Evolutionary conservation across 1,140 invertebrate species (phyloP).

Genomic region (Drosophila arizonae): DNA sequence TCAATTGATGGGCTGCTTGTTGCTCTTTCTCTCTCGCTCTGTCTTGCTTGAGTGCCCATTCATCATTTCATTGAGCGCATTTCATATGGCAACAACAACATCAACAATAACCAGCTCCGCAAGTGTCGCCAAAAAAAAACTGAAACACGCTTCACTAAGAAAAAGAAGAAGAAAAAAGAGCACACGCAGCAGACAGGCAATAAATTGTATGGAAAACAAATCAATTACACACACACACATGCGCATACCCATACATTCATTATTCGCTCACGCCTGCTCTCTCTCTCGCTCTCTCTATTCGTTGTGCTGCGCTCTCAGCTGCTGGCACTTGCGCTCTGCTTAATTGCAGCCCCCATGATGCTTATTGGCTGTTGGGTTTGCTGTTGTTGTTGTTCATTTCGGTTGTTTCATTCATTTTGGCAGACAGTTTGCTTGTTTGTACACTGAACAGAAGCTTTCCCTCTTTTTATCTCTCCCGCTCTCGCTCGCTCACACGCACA

Average conservation of each 20-base stretch:
- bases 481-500: slow-evolving; percentile 19
- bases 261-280: neutral
- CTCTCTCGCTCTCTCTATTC: neutral
- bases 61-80: slow-evolving; percentile 53
- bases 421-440: slow-evolving; percentile 57
- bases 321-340: slow-evolving; percentile 46
- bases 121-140: slow-evolving; percentile 42
- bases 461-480: slow-evolving; percentile 3
- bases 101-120: slow-evolving; percentile 24
- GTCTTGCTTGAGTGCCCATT: slow-evolving; percentile 12
- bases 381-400: slow-evolving; percentile 47
- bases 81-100: slow-evolving; percentile 48
- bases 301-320: slow-evolving; percentile 12
- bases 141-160: slow-evolving; percentile 37
- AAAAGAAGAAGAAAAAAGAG: slow-evolving; percentile 14
- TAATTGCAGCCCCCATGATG: slow-evolving; percentile 38
- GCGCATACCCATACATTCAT: neutral
- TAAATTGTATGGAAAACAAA: slow-evolving; percentile 77
- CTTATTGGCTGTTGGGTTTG: slow-evolving; percentile 13
- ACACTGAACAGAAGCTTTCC: slow-evolving; percentile 23
- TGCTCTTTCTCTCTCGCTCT: neutral
- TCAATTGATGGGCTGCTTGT: slow-evolving; percentile 9
- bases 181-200: slow-evolving; percentile 35
- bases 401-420: slow-evolving; percentile 64
- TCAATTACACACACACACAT: slow-evolving; percentile 64